Conservation (phyloP, 2,113 vertebrate species). For the Dromaius novaehollandiae region DNA sequence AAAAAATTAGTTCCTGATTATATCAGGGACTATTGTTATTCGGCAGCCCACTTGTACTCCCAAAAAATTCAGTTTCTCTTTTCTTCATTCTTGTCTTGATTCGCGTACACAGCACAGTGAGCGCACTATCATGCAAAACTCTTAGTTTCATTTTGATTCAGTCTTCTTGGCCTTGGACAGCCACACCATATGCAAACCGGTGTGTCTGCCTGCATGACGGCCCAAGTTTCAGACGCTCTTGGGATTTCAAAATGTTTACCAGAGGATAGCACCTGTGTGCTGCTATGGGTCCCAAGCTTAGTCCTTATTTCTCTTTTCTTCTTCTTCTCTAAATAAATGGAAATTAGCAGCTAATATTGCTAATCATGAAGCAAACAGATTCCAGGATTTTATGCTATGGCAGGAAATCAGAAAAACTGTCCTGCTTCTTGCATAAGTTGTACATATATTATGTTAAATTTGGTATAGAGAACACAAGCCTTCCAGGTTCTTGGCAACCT, state of each 20-base stretch:
- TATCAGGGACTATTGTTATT: neutral
- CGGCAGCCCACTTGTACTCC: neutral
- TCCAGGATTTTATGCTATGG: neutral
- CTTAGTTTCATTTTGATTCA: neutral
- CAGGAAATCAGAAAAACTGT: conserved; percentile 9
- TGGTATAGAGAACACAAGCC: conserved; percentile 1
- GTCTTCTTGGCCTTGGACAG: neutral
- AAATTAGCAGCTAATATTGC: neutral
- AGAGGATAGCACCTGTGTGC: neutral
- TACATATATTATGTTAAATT: conserved; percentile 17
- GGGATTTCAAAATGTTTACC: neutral
- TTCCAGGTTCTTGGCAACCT: neutral
- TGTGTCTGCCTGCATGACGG: neutral
- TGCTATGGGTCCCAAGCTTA: neutral
- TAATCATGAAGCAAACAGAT: neutral
- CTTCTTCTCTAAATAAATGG: neutral
- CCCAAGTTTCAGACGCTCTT: neutral
- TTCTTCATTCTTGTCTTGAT: neutral
- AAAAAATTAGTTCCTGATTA: neutral
- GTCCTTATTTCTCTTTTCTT: neutral
- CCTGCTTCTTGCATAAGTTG: neutral
- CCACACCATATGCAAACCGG: neutral
- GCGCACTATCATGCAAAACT: neutral
- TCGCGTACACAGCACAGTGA: neutral
- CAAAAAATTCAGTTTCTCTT: neutral